Percentiles rank a stretch among this genome's conserved stretches.
These are phyloP conservation scores for Carcinoscorpius rotundicauda DNA, from an alignment of 1,140 invertebrate species.

Conservation along the genomic window DNA sequence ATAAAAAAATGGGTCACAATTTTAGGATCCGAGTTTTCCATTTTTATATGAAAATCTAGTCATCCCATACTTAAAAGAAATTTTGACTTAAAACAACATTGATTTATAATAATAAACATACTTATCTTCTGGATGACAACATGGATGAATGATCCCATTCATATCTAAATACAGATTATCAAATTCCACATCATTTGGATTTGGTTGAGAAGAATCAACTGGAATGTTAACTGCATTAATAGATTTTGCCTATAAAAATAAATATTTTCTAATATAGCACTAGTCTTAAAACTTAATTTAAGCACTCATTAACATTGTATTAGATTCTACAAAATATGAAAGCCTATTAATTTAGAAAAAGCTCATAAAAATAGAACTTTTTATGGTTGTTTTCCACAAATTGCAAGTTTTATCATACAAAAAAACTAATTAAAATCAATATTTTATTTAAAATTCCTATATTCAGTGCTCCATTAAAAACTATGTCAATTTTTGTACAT, in stretches of 20 bases:
- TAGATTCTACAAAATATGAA: slow-evolving; percentile 31
- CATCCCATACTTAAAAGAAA: too few species aligned
- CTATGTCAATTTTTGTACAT: too few species aligned
- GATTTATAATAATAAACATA: slow-evolving; percentile 29
- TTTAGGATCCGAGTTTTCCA: too few species aligned
- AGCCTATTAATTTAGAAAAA: slow-evolving; percentile 1
- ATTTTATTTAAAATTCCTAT: too few species aligned
- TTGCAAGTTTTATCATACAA: background rate
- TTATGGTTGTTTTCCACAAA: background rate
- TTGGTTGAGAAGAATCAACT: slow-evolving; percentile 70
- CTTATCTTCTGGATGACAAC: slow-evolving; percentile 98
- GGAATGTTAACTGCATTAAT: slow-evolving; percentile 46
- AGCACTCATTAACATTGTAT: slow-evolving; percentile 4
- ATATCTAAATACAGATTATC: slow-evolving; percentile 96
- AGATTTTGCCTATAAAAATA: slow-evolving; percentile 33
- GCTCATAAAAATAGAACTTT: background rate
- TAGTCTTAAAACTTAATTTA: slow-evolving; percentile 1
- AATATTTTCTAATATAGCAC: background rate
- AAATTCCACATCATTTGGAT: slow-evolving; percentile 96
- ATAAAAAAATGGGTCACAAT: too few species aligned
- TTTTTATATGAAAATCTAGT: too few species aligned
- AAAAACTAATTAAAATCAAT: too few species aligned
- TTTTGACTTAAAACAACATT: too few species aligned
- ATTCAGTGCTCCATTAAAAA: too few species aligned
- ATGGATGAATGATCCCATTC: slow-evolving; percentile 99